phyloP scores from a whole-genome alignment of 1,140 invertebrate species.

The Riptortus pedestris region DNA sequence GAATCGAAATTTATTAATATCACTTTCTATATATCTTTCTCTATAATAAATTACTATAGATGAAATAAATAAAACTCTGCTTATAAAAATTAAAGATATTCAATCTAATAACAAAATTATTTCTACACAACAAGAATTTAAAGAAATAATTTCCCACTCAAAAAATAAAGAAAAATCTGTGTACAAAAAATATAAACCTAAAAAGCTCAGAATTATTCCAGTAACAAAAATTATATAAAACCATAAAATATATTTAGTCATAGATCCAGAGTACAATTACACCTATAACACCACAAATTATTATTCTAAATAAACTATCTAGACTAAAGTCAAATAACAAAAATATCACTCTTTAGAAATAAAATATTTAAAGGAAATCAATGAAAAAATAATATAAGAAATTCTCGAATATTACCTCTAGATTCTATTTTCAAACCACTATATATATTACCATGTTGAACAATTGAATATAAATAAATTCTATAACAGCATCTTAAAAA shows the following conservation, averaged over 20 bases:
- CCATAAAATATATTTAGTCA: constrained; percentile 34
- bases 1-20: constrained; percentile 45
- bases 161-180: constrained; percentile 40
- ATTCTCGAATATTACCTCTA: constrained; percentile 40
- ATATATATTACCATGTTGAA: constrained; percentile 44
- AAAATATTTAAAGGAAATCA: constrained; percentile 49
- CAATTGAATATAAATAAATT: constrained; percentile 29
- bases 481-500: constrained; percentile 5
- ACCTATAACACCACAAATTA: constrained; percentile 38
- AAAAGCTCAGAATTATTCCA: constrained; percentile 31
- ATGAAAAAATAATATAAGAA: constrained; percentile 48
- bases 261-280: background rate
- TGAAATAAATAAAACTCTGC: constrained; percentile 49
- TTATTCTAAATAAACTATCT: constrained; percentile 39
- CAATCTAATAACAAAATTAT: constrained; percentile 48
- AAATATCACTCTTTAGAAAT: constrained; percentile 43
- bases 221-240: constrained; percentile 36
- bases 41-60: constrained; percentile 49
- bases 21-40: constrained; percentile 45
- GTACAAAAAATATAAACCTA: constrained; percentile 39
- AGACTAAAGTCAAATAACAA: constrained; percentile 34
- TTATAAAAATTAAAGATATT: constrained; percentile 47
- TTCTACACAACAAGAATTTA: constrained; percentile 39
- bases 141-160: constrained; percentile 42
- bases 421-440: constrained; percentile 38